phyloP scores from a whole-genome alignment of 2,888 invertebrate species.

The Lycia hirtaria region DNA sequence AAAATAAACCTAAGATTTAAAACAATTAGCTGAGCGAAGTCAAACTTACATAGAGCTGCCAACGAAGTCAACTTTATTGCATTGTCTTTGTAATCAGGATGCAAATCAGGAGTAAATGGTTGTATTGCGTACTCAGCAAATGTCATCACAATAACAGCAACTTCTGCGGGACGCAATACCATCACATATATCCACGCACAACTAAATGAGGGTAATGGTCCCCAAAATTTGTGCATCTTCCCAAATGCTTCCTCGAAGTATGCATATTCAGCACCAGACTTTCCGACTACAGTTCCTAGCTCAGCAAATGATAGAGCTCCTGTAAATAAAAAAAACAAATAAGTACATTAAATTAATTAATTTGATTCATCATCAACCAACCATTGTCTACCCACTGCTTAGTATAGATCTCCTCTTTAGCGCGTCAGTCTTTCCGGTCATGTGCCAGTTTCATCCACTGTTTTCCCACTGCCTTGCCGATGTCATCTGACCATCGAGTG shows the following conservation, averaged over 20 bases:
- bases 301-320: slow-evolving; percentile 93
- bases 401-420: no score
- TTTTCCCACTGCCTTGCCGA: no score
- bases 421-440: no score
- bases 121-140: slow-evolving; percentile 91
- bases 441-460: no score
- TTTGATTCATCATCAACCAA: no score
- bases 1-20: no score
- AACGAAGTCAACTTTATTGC: slow-evolving; percentile 88
- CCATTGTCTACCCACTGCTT: no score
- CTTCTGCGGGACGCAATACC: slow-evolving; percentile 91
- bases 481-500: no score
- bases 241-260: slow-evolving; percentile 91
- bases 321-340: slow-evolving; percentile 69
- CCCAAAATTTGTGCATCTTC: slow-evolving; percentile 88
- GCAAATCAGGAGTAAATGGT: slow-evolving; percentile 82
- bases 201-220: slow-evolving; percentile 89
- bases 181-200: slow-evolving; percentile 92
- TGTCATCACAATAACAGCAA: slow-evolving; percentile 90
- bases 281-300: slow-evolving; percentile 90
- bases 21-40: neutral
- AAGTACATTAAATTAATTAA: no score
- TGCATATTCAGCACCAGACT: slow-evolving; percentile 93
- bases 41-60: slow-evolving; percentile 86
- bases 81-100: slow-evolving; percentile 70